Percentiles rank a stretch among this genome's conserved stretches.
phyloP scores from a whole-genome alignment of 2,888 invertebrate genomes.

The Phengaris arion region DNA sequence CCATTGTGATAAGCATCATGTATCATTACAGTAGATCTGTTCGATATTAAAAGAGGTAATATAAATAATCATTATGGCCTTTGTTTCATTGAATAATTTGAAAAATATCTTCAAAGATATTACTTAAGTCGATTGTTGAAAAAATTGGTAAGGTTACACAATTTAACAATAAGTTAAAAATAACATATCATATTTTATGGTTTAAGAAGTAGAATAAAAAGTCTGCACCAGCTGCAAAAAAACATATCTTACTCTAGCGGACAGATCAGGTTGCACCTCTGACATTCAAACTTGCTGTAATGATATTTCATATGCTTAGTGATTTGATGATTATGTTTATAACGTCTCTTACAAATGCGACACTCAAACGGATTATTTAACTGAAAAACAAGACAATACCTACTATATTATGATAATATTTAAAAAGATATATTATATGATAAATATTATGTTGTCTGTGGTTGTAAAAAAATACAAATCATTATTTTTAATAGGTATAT shows the following conservation, averaged over 20 bases:
- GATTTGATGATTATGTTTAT: conserved; percentile 54
- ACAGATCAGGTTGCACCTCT: conserved; percentile 56
- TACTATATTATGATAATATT: not conserved
- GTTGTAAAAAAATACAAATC: too few species aligned
- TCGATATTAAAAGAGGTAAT: conserved; percentile 34
- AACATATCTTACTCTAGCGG: conserved; percentile 58
- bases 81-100: too few species aligned
- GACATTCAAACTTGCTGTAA: conserved; percentile 58
- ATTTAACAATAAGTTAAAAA: too few species aligned
- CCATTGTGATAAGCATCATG: conserved; percentile 69
- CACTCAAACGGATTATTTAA: conserved; percentile 51
- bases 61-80: not conserved
- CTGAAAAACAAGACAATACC: conserved; percentile 32
- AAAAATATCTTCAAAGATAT: too few species aligned
- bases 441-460: too few species aligned
- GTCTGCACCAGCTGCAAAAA: not conserved
- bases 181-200: too few species aligned
- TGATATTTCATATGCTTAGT: conserved; percentile 56
- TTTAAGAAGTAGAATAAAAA: too few species aligned
- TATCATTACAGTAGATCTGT: conserved; percentile 59
- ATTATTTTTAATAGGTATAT: too few species aligned
- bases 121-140: too few species aligned
- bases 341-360: conserved; percentile 61
- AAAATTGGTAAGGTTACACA: too few species aligned
- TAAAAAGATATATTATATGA: too few species aligned